Conservation (phyloP, 2,888 invertebrate genomes). For the Cenopis cana region DNA sequence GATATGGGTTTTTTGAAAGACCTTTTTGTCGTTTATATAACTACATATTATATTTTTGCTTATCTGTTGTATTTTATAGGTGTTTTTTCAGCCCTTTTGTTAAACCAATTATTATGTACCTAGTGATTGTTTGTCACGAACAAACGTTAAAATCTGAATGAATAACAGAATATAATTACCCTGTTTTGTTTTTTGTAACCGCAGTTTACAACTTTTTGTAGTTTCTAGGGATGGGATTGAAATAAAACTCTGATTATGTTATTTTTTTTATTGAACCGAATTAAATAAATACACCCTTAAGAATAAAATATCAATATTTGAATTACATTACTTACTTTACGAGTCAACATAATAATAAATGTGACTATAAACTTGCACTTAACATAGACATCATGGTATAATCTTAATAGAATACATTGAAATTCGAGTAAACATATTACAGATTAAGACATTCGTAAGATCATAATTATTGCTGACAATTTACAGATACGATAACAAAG, state of each 20-base stretch:
- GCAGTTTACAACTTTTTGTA: neutral
- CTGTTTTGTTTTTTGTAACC: neutral
- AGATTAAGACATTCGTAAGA: neutral
- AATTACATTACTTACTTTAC: slow-evolving; percentile 69
- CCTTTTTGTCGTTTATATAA: no score
- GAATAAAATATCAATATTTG: slow-evolving; percentile 74
- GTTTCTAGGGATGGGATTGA: neutral
- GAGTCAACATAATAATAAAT: slow-evolving; percentile 74
- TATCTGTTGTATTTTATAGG: no score
- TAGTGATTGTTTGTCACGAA: no score
- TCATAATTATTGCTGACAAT: slow-evolving; percentile 33
- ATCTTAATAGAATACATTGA: slow-evolving; percentile 5
- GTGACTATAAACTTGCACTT: slow-evolving; percentile 74
- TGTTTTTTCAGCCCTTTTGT: no score
- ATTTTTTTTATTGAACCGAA: slow-evolving; percentile 77
- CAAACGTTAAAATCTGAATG: no score
- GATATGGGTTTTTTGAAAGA: no score
- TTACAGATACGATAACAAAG: slow-evolving; percentile 19
- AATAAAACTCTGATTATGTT: slow-evolving; percentile 60
- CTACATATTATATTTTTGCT: no score
- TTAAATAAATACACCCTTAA: slow-evolving; percentile 80
- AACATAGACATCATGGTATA: slow-evolving; percentile 44
- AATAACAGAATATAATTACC: neutral
- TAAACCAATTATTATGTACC: no score
- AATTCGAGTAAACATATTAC: slow-evolving; percentile 18